phyloP scores from a whole-genome alignment of 1,140 invertebrate genomes.

The Drosophila kohkoa region DNA sequence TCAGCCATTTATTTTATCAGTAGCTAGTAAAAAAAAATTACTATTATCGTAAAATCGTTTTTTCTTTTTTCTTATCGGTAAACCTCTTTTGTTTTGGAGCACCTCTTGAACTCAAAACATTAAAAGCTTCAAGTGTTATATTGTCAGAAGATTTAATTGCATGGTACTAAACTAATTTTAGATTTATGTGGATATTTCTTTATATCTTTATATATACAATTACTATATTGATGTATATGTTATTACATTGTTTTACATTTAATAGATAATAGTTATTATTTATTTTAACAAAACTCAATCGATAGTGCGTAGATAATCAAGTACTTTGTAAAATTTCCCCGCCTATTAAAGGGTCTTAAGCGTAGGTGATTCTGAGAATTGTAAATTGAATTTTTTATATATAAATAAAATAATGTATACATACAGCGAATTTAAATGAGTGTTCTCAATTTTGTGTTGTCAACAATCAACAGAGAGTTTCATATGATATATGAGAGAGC shows the following conservation, averaged over 20 bases:
- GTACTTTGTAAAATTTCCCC: no score
- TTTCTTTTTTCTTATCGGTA: background rate
- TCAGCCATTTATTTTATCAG: conserved; percentile 6
- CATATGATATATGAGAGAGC: background rate
- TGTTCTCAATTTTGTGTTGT: background rate
- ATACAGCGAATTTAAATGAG: background rate
- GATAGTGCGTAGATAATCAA: background rate
- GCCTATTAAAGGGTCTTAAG: no score
- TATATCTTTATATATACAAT: no score
- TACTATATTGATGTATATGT: no score
- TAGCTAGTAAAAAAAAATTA: background rate
- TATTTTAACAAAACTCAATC: no score
- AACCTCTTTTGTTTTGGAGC: background rate
- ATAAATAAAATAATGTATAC: no score
- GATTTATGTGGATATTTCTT: background rate
- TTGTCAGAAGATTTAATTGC: background rate
- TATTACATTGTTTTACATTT: no score
- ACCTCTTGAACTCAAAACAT: background rate
- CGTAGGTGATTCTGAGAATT: no score
- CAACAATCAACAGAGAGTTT: background rate
- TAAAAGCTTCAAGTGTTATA: background rate
- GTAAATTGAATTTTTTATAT: background rate
- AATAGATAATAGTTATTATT: no score
- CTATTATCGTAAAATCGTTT: background rate
- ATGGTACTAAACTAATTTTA: background rate